Percentiles rank a stretch among this genome's conserved stretches.
Conservation (phyloP, 2,797 vertebrate genomes). For the Protosalanx chinensis region DNA sequence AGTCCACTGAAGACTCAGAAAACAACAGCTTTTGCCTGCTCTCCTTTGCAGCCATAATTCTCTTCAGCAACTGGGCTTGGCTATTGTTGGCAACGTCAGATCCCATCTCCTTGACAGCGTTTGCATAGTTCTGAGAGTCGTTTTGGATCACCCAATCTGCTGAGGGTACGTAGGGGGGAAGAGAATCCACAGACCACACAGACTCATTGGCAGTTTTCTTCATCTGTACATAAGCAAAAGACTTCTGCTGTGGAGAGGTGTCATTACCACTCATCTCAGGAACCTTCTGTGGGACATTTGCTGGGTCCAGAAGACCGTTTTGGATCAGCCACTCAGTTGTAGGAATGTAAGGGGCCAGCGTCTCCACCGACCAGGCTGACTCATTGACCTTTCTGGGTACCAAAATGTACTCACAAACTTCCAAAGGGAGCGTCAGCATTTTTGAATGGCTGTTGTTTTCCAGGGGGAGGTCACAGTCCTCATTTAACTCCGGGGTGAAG, state of each 20-base stretch:
- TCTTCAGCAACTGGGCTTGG: not conserved
- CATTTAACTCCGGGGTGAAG: not conserved
- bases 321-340: conserved; percentile 1
- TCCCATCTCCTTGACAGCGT: conserved; percentile 7
- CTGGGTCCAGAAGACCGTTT: not conserved
- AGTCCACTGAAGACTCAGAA: conserved; percentile 21
- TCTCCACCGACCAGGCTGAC: not conserved
- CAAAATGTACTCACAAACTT: not conserved
- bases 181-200: conserved; percentile 66
- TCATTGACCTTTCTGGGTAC: conserved; percentile 11
- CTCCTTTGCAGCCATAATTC: not conserved
- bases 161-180: conserved; percentile 45
- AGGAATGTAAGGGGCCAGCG: not conserved
- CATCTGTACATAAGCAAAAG: not conserved
- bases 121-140: conserved; percentile 16
- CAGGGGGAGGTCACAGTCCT: no score
- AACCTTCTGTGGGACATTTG: not conserved
- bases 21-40: not conserved
- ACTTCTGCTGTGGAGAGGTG: not conserved
- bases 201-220: conserved; percentile 52
- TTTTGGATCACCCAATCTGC: conserved; percentile 50
- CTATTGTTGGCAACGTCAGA: conserved; percentile 16
- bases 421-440: conserved; percentile 33
- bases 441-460: not conserved
- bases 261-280: conserved; percentile 1